Base-by-base conservation (phyloP, 2,113 vertebrate genomes). In the Equus przewalskii region DNA sequence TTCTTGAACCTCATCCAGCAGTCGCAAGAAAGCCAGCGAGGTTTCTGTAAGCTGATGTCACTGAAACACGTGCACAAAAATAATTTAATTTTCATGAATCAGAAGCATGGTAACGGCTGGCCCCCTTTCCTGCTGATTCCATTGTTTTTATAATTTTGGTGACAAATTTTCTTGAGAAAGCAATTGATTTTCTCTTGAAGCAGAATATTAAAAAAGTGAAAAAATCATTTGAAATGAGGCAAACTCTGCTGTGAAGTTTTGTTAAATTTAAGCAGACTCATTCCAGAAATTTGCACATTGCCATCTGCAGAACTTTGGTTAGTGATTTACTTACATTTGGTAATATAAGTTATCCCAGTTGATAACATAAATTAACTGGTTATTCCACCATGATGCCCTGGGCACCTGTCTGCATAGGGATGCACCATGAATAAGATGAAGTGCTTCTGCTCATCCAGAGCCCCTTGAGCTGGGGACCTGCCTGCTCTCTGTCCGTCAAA, bases 41-140 rank as follows among this genome's bases (percentile, higher is more conserved):
- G 33, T 82, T 92, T 93, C 83, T 69, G 24, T 73, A 96, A 96
- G 11, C 19, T 89, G 4, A 56, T 58, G 9, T 54, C 91, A 84
- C 30, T 72, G 33, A 85, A 62, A 73, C 83, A 60, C 10, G n/a
- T 36, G 56, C 41, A 78, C 16, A 94, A 70, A 67, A 58, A 54
- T 49, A 91, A 56, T 67, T 64, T 88, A 64, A 89, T 64, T 64
- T 18, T 28, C 78, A 3, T 76, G 12, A 80, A 19, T 49, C 72
- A 81, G 54, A 89, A 89, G 36, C 24, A 64, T 1, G 33, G 21
- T 54, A 90, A 54, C 36, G 72, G 9, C 36, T 51, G 60, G 16
- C 12, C 33, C 46, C 60, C 8, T 56, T 83, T 88, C 21, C 41
- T 51, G 44, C 0, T 56, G 82, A 89, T 84, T 44, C 33, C 28